Conservation (phyloP, 53 echinoderm and acorn worm species). For the Apostichopus leukothele region DNA sequence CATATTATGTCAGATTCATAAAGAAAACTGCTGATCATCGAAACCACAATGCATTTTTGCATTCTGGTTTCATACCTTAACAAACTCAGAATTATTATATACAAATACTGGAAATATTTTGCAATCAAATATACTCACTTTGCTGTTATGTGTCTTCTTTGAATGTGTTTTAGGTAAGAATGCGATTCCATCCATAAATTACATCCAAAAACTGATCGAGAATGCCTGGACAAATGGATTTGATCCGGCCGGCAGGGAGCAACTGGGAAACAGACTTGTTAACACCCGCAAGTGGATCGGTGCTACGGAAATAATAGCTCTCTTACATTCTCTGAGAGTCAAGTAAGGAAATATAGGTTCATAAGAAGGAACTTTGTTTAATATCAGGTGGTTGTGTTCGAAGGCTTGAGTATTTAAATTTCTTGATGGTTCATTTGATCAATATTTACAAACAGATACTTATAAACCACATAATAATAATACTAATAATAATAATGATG, state of each 20-base stretch:
- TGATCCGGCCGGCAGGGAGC: slow-evolving; percentile 79
- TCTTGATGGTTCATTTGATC: no score
- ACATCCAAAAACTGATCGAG: slow-evolving; percentile 89
- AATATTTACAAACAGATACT: no score
- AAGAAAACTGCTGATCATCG: no score
- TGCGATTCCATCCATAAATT: slow-evolving; percentile 81
- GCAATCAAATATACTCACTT: no score
- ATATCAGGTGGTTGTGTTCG: not conserved
- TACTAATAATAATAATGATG: no score
- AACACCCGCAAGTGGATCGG: slow-evolving; percentile 99
- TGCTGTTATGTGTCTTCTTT: not conserved
- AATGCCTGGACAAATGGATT: slow-evolving; percentile 88
- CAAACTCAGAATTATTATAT: no score
- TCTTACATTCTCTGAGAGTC: slow-evolving; percentile 77
- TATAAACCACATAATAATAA: no score
- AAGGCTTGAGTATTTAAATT: not conserved
- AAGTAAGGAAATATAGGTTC: slow-evolving; percentile 52
- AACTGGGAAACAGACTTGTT: slow-evolving; percentile 69
- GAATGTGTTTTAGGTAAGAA: slow-evolving; percentile 56
- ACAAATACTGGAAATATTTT: no score
- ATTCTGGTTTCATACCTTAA: no score
- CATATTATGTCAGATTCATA: no score
- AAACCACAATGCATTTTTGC: no score
- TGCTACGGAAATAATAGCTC: slow-evolving; percentile 85
- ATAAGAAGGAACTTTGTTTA: not conserved